These are phyloP conservation scores for Megastigmus dorsalis DNA, from an alignment of 2,888 invertebrate genomes.

Conservation along the genomic window DNA sequence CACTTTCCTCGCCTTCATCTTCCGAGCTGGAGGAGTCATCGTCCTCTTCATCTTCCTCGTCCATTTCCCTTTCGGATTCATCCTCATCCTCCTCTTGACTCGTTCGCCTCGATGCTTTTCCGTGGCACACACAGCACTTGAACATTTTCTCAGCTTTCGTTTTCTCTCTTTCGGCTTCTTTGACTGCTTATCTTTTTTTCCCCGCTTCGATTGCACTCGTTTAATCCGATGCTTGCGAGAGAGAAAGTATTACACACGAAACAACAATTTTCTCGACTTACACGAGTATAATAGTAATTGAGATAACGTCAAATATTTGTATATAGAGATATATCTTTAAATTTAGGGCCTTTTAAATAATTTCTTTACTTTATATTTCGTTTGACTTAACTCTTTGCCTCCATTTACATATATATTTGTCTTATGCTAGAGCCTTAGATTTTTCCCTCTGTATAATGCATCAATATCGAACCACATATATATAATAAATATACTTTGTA, in stretches of 20 bases:
- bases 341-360: constrained; percentile 26
- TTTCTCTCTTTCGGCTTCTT: background rate
- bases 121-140: constrained; percentile 70
- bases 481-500: constrained; percentile 38
- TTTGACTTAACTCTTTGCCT: background rate
- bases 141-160: constrained; percentile 63
- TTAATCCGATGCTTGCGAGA: background rate
- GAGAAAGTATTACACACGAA: constrained; percentile 31
- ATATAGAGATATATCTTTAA: constrained; percentile 24
- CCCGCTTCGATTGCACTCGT: background rate
- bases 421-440: constrained; percentile 26
- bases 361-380: constrained; percentile 24
- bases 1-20: constrained; percentile 32
- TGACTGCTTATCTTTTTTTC: background rate
- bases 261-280: constrained; percentile 36
- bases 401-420: constrained; percentile 1
- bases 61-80: constrained; percentile 47
- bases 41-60: constrained; percentile 56
- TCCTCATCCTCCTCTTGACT: constrained; percentile 55
- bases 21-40: constrained; percentile 43
- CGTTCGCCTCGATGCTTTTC: constrained; percentile 60
- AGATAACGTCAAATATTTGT: constrained; percentile 43
- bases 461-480: constrained; percentile 42
- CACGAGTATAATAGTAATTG: constrained; percentile 19
- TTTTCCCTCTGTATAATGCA: constrained; percentile 16